phyloP scores from a whole-genome alignment of 2,113 vertebrate species.

The Bubalus kerabau region DNA sequence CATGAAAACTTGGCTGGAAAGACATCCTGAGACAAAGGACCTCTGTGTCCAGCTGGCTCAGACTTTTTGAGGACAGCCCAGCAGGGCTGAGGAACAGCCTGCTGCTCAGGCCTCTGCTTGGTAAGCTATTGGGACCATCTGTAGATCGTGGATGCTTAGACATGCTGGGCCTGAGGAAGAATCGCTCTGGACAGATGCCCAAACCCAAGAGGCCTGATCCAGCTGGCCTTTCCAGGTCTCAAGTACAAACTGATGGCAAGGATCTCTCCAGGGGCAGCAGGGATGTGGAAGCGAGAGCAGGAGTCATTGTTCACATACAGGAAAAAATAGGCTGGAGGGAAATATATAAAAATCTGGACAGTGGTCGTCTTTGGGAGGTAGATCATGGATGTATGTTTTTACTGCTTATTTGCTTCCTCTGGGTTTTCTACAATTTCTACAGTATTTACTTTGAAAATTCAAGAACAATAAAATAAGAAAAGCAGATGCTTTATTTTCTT shows the following conservation, averaged over 20 bases:
- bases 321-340: background rate
- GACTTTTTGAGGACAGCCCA: constrained; percentile 19
- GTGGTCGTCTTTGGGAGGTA: background rate
- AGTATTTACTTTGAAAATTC: background rate
- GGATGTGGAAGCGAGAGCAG: background rate
- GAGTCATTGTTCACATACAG: background rate
- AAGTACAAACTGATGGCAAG: constrained; percentile 49
- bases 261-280: constrained; percentile 10
- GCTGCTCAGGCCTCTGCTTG: constrained; percentile 40
- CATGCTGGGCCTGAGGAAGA: constrained; percentile 41
- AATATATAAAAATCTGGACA: background rate
- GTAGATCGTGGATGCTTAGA: constrained; percentile 37
- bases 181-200: constrained; percentile 58
- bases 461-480: background rate
- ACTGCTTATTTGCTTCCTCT: background rate
- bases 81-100: constrained; percentile 44
- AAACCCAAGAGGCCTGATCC: constrained; percentile 24
- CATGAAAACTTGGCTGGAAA: constrained; percentile 61
- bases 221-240: constrained; percentile 52
- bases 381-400: background rate
- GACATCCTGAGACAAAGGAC: constrained; percentile 55
- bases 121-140: constrained; percentile 63
- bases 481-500: background rate
- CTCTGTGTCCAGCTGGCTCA: constrained; percentile 62
- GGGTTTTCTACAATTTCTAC: background rate